These are phyloP conservation scores for Drosophila dives DNA, from an alignment of 2,888 invertebrate genomes.

Conservation along the genomic window DNA sequence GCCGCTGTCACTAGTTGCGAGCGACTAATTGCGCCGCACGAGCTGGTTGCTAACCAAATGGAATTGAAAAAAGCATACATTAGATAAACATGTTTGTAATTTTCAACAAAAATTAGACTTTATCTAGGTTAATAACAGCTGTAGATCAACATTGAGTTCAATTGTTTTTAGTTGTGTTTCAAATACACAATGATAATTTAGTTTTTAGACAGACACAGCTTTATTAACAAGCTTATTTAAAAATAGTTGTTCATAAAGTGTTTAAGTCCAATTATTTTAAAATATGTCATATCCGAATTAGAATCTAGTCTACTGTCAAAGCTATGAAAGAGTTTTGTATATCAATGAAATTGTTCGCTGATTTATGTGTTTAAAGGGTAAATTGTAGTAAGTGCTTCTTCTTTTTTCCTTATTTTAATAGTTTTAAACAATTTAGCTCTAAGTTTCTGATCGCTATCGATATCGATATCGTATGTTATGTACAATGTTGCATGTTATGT, in stretches of 20 bases:
- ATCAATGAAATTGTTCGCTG: background rate
- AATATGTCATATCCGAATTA: background rate
- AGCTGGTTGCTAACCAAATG: slow-evolving; percentile 26
- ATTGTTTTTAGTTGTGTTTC: background rate
- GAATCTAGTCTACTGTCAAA: background rate
- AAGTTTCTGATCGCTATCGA: background rate
- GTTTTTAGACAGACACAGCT: background rate
- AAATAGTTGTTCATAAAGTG: background rate
- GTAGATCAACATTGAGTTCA: slow-evolving; percentile 2
- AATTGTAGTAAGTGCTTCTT: background rate
- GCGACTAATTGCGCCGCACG: slow-evolving; percentile 27
- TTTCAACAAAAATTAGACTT: background rate
- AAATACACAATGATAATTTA: background rate
- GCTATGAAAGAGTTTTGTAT: background rate
- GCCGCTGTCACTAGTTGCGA: slow-evolving; percentile 36
- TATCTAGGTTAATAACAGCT: slow-evolving; percentile 6
- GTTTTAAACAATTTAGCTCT: background rate
- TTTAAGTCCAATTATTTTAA: background rate
- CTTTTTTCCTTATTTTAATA: background rate
- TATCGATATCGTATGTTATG: background rate
- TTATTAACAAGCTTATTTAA: background rate
- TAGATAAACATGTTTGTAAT: background rate
- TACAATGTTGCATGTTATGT: background rate
- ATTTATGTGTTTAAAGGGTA: background rate
- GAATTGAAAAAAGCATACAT: slow-evolving; percentile 1